Evolutionary conservation across 1,140 invertebrate species (phyloP), one percentile per base, ranked within the genome.

Genomic region (Bombus consobrinus): DNA sequence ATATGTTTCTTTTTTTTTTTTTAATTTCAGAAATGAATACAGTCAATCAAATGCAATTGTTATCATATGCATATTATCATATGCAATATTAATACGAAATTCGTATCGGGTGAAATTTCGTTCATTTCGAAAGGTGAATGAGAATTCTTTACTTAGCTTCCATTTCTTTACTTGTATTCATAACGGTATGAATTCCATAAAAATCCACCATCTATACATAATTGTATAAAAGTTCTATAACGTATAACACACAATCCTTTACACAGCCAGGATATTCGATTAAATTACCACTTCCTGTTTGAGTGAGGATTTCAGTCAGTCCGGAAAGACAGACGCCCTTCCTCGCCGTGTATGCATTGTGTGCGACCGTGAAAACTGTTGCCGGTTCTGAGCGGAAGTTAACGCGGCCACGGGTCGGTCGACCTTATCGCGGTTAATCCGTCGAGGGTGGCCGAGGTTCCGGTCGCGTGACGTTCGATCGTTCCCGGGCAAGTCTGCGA

Each of bases 401-500:
- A 53, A 18, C 32, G 64, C 34, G 37, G n/a, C 43, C 34, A 41
- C 73, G 18, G 32, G 22, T 62, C 32, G 47, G 47, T 66, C 32
- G 66, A 64, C 15, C 69, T 53, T 25, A 22, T 77, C 18, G 34
- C 10, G 34, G 37, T 64, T 59, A 62, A 84, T 84, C 66, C 39
- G 43, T 37, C n/a, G 47, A 47, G 66, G 47, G 37, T 57, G 76
- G 32, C 41, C 83, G 75, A n/a, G 2, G 10, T 80, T 80, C 82
- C 83, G 76, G 53, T 72, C 76, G 43, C 76, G 76, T 72, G 75
- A 74, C 80, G 28, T 72, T 59, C 79, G 22, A 47, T 18, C 59
- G 10, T 18, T 18, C 18, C 39, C 3, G 12, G 43, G 4, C n/a
- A 53, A 22, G 79, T n/a, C 22, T 28, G 43, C 66, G 2, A 75